Percentiles rank a stretch among this genome's conserved stretches.
These are phyloP conservation scores for Pseudobourletiella spinata DNA, from an alignment of 1,140 invertebrate species.

Conservation along the genomic window DNA sequence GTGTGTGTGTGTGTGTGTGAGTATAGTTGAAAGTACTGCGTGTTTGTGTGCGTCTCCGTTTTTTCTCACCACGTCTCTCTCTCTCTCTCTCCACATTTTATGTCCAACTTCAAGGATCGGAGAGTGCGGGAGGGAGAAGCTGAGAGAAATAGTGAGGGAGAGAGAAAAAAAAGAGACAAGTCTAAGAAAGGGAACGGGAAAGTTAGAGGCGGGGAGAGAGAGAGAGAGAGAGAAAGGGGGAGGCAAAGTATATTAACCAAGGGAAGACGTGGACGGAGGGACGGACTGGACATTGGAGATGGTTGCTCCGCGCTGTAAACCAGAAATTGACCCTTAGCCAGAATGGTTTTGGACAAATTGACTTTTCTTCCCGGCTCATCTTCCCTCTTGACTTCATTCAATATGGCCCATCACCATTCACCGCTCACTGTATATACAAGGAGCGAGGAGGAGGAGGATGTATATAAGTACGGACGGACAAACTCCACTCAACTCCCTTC, in stretches of 20 bases:
- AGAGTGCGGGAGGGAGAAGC: not conserved
- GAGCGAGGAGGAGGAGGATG: too few relatives aligned
- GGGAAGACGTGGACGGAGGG: not conserved
- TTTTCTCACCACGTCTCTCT: not conserved
- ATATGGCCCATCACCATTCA: slow-evolving; percentile 1
- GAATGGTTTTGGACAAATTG: slow-evolving; percentile 26
- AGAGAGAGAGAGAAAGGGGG: not conserved
- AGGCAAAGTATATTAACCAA: not conserved
- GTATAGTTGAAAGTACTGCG: too few relatives aligned
- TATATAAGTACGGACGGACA: too few relatives aligned
- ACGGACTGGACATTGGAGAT: not conserved
- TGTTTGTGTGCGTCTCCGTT: too few relatives aligned
- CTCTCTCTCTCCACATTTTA: not conserved
- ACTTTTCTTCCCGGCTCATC: slow-evolving; percentile 27
- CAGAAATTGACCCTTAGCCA: slow-evolving; percentile 28
- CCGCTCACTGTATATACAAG: not conserved
- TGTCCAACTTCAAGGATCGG: not conserved
- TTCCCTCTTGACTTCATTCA: not conserved
- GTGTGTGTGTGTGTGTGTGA: too few relatives aligned
- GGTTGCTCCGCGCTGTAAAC: slow-evolving; percentile 18
- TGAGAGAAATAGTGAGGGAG: not conserved
- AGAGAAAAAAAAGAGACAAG: not conserved
- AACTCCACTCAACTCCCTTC: not conserved
- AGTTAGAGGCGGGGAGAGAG: not conserved
- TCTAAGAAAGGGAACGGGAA: not conserved